Percentiles rank a stretch among this genome's conserved stretches.
Conservation (phyloP, 1,140 invertebrate species). For the Octopus sinensis region DNA sequence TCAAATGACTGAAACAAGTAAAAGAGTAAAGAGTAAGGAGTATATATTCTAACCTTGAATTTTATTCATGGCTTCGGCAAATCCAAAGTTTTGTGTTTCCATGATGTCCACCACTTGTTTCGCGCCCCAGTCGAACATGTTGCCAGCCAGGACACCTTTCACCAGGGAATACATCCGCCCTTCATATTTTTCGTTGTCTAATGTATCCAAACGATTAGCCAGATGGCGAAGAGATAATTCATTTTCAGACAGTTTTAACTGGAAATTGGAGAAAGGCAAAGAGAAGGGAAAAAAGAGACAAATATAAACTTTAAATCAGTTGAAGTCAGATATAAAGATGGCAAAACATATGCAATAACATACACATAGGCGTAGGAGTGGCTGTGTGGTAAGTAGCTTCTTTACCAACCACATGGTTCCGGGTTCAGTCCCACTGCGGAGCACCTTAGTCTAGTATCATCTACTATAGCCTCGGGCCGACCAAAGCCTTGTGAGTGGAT, state of each 20-base stretch:
- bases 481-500: too few relatives aligned
- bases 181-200: conserved; percentile 62
- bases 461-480: too few relatives aligned
- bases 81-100: conserved; percentile 73
- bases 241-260: conserved; percentile 72
- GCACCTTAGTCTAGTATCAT: too few relatives aligned
- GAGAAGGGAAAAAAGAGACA: not conserved
- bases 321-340: too few relatives aligned
- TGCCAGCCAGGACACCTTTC: conserved; percentile 71
- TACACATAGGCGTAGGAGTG: too few relatives aligned
- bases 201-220: conserved; percentile 56
- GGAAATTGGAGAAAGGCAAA: conserved; percentile 32
- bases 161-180: conserved; percentile 64
- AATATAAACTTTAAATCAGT: too few relatives aligned
- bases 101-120: conserved; percentile 81
- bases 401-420: too few relatives aligned
- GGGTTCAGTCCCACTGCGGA: too few relatives aligned
- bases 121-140: conserved; percentile 97
- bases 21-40: too few relatives aligned
- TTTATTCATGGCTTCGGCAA: conserved; percentile 74
- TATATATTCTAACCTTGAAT: conserved; percentile 63
- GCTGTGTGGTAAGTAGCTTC: too few relatives aligned
- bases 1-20: too few relatives aligned
- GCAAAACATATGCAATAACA: too few relatives aligned
- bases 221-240: conserved; percentile 65